phyloP scores from a whole-genome alignment of 1,140 invertebrate species.

The Dreissena polymorpha region DNA sequence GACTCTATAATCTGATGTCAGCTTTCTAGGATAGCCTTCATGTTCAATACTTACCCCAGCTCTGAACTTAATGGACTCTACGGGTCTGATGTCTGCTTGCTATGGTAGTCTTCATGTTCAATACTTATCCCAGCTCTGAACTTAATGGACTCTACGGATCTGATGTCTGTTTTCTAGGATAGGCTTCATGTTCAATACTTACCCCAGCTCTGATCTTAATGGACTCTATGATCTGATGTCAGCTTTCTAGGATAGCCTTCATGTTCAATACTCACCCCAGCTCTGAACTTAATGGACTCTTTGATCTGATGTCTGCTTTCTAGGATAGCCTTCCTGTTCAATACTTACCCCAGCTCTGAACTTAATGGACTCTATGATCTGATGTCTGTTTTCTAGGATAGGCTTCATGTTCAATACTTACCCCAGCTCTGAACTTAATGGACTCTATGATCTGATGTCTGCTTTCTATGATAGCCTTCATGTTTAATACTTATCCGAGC shows the following conservation, averaged over 20 bases:
- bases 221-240: constrained; percentile 88
- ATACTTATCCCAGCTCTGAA: constrained; percentile 83
- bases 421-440: constrained; percentile 84
- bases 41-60: no score
- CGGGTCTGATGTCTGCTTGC: constrained; percentile 87
- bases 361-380: constrained; percentile 88
- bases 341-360: constrained; percentile 83
- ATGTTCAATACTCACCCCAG: no score
- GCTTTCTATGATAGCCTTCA: constrained; percentile 83
- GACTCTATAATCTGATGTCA: constrained; percentile 89
- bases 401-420: no score
- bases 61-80: constrained; percentile 87
- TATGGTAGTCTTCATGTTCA: constrained; percentile 81
- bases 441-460: constrained; percentile 89
- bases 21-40: constrained; percentile 83
- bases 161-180: constrained; percentile 87
- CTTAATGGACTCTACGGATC: constrained; percentile 87
- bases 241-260: constrained; percentile 83
- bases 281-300: constrained; percentile 87
- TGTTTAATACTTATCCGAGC: no score
- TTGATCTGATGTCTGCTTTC: constrained; percentile 88
- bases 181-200: no score
- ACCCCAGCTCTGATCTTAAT: constrained; percentile 85
- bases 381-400: constrained; percentile 86
- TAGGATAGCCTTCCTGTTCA: constrained; percentile 81